Conservation (phyloP, 2,113 vertebrate genomes). For the Tapirus terrestris region DNA sequence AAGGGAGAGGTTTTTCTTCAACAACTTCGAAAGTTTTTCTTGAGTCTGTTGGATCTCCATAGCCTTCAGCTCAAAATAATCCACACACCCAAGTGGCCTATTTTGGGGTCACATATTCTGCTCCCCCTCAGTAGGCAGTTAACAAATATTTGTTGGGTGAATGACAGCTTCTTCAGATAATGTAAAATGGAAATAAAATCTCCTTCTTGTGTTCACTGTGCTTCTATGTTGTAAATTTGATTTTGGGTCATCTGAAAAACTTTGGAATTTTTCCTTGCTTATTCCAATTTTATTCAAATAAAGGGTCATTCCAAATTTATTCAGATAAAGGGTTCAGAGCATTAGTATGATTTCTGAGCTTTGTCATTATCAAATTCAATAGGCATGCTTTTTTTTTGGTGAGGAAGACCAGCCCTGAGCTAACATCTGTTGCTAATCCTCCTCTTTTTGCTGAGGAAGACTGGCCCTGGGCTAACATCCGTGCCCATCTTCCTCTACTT, state of each 20-base stretch:
- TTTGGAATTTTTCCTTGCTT: neutral
- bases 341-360: neutral
- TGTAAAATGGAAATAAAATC: neutral
- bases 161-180: neutral
- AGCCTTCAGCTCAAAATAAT: no score
- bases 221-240: neutral
- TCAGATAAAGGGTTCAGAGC: neutral
- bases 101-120: no score
- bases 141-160: neutral
- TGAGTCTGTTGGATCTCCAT: no score
- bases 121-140: neutral
- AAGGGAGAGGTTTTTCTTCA: no score
- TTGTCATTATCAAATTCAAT: neutral
- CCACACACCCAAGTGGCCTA: no score
- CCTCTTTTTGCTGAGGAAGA: no score
- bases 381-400: neutral
- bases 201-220: neutral
- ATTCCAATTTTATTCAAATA: no score
- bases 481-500: no score
- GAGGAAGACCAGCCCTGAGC: no score
- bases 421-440: no score
- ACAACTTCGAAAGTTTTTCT: no score
- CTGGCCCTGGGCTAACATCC: no score
- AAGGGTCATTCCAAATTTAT: neutral
- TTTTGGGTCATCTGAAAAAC: neutral